Conservation (phyloP, 2,113 vertebrate species). For the Stigmatopora nigra region DNA sequence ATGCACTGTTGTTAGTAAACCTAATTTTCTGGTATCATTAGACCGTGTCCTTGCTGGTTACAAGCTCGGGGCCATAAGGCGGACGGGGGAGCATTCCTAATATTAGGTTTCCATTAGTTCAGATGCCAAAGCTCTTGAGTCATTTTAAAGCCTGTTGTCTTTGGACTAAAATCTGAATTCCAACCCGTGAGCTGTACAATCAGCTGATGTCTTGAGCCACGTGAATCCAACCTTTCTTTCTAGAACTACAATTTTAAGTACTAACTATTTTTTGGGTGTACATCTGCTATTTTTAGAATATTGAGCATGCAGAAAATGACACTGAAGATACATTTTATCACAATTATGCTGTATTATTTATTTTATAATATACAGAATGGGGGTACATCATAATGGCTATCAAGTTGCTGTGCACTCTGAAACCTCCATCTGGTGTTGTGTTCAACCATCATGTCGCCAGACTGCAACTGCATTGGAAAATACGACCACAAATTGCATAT, state of each 20-base stretch:
- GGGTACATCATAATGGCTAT: conserved; percentile 51
- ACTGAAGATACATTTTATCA: background rate
- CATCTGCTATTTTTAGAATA: background rate
- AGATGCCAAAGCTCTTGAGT: conserved; percentile 49
- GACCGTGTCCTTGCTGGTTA: conserved; percentile 17
- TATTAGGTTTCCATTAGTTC: conserved; percentile 54
- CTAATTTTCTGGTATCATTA: conserved; percentile 30
- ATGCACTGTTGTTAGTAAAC: conserved; percentile 12
- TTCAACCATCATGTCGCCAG: conserved; percentile 56
- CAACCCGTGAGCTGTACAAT: conserved; percentile 16
- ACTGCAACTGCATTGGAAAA: conserved; percentile 66
- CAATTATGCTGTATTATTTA: background rate
- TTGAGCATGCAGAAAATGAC: background rate
- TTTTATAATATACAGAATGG: conserved; percentile 16
- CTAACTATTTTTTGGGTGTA: background rate
- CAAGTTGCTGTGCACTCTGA: conserved; percentile 40
- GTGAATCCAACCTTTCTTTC: background rate
- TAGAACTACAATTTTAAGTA: background rate
- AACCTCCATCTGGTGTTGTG: conserved; percentile 52
- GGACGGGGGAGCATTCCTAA: conserved; percentile 30
- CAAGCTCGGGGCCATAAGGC: conserved; percentile 16
- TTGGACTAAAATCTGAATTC: conserved; percentile 38
- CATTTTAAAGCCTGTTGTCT: conserved; percentile 33
- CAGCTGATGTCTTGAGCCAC: conserved; percentile 16
- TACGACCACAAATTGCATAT: background rate